A percentile compares a stretch with the other conserved stretches of the same genome.
Evolutionary conservation across 2,888 invertebrate genomes (phyloP).

Genomic region (Hypolimnas misippus): DNA sequence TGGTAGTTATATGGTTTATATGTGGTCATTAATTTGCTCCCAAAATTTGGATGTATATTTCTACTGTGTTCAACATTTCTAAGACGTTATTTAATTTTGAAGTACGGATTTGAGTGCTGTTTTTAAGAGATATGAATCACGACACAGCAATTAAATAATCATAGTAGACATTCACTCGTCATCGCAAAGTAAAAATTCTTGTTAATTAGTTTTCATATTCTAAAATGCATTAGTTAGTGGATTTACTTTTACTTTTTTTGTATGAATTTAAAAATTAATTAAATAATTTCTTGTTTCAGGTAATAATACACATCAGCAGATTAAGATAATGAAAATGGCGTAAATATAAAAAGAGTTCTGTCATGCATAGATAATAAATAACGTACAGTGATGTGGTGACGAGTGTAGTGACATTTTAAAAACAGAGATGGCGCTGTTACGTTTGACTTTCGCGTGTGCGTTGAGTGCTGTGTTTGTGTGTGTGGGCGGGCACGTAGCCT

Average conservation of each 20-base stretch:
- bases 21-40: too few relatives aligned
- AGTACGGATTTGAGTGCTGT: background rate
- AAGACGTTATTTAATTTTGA: too few relatives aligned
- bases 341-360: slow-evolving; percentile 7
- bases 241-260: too few relatives aligned
- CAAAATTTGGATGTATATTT: too few relatives aligned
- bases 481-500: slow-evolving; percentile 88
- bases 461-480: slow-evolving; percentile 54
- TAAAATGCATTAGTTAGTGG: background rate
- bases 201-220: background rate
- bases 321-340: slow-evolving; percentile 22
- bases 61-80: too few relatives aligned
- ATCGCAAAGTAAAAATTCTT: background rate
- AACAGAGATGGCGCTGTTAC: slow-evolving; percentile 58
- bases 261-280: background rate
- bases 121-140: slow-evolving; percentile 1
- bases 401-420: slow-evolving; percentile 31
- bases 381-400: slow-evolving; percentile 36
- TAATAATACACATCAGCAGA: background rate
- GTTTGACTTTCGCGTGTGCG: slow-evolving; percentile 56
- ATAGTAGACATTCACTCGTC: too few relatives aligned
- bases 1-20: too few relatives aligned
- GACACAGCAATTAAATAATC: too few relatives aligned
- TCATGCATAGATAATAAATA: slow-evolving; percentile 13
- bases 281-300: slow-evolving; percentile 24